Conservation (phyloP, 2,888 invertebrate species). For the Idaea dimidiata region DNA sequence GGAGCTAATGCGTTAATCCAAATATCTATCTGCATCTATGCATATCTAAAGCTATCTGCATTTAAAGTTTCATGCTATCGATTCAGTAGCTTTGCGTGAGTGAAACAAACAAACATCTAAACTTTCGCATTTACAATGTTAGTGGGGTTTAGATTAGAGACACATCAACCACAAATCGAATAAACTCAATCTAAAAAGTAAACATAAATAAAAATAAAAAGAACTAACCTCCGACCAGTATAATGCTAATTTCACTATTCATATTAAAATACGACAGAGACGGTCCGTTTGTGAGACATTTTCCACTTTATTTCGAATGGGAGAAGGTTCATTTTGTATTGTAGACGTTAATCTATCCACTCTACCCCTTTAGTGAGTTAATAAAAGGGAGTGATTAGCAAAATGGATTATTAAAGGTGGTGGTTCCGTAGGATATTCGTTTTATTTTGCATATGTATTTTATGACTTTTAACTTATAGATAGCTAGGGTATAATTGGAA, state of each 20-base stretch:
- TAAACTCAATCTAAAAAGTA: slow-evolving; percentile 16
- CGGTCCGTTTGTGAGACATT: neutral
- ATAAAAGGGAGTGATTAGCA: neutral
- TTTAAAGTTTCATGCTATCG: too few species aligned
- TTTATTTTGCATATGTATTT: neutral
- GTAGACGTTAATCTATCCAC: slow-evolving; percentile 11
- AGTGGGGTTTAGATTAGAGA: neutral
- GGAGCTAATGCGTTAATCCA: too few species aligned
- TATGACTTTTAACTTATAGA: neutral
- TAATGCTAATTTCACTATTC: slow-evolving; percentile 36
- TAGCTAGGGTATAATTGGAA: too few species aligned
- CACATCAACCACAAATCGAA: slow-evolving; percentile 1
- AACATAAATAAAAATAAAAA: slow-evolving; percentile 17
- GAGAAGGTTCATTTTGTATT: slow-evolving; percentile 5
- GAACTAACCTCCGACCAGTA: slow-evolving; percentile 33
- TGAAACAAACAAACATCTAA: too few species aligned
- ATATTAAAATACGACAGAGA: slow-evolving; percentile 33
- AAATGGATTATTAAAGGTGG: neutral
- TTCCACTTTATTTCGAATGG: neutral
- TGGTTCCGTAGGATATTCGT: neutral
- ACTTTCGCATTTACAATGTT: neutral
- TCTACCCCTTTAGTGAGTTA: slow-evolving; percentile 4
- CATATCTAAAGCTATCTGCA: too few species aligned
- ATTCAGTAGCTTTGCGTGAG: too few species aligned
- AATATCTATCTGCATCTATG: too few species aligned